Evolutionary conservation across 2,113 vertebrate genomes (phyloP).

Genomic region (Hyaena hyaena): DNA sequence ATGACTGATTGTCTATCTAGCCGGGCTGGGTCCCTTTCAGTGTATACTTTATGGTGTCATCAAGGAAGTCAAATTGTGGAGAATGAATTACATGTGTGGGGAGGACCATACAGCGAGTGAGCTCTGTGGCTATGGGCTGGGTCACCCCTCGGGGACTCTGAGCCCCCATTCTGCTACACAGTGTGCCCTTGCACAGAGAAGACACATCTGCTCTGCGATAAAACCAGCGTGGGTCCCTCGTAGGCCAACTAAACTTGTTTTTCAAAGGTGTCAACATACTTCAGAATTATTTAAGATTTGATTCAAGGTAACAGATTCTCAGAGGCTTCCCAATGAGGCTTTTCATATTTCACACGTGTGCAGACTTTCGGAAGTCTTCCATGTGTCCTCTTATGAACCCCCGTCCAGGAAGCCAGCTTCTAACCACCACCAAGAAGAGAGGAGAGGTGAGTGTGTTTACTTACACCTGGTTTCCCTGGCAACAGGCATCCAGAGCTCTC

Average conservation of each 20-base stretch:
- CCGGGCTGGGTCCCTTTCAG: not conserved
- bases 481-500: not conserved
- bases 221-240: not conserved
- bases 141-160: no score
- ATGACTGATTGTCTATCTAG: accelerated
- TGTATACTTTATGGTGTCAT: not conserved
- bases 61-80: not conserved
- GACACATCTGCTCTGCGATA: accelerated
- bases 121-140: no score
- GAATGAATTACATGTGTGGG: accelerated
- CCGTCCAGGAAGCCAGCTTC: not conserved
- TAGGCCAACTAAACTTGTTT: not conserved
- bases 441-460: not conserved
- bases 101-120: accelerated
- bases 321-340: not conserved
- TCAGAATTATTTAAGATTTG: not conserved
- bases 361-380: not conserved
- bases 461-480: not conserved
- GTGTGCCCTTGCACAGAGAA: not conserved
- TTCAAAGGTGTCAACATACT: not conserved
- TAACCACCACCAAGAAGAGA: not conserved
- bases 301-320: not conserved
- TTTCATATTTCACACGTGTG: not conserved
- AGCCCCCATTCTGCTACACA: accelerated
- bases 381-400: not conserved